Conservation (phyloP, 2,797 vertebrate genomes). For the Parauchenoglanis ngamensis region DNA sequence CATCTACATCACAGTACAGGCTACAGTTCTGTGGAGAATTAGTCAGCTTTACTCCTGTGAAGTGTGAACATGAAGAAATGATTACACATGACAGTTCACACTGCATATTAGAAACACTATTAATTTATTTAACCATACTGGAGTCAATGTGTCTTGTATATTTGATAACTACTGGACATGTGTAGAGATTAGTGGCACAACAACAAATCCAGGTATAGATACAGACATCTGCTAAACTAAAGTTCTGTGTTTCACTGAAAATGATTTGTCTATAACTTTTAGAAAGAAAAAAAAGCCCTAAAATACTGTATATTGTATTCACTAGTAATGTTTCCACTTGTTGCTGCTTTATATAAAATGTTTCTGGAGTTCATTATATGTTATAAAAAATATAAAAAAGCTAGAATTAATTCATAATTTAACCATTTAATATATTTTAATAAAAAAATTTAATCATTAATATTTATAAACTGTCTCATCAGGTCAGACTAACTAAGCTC, state of each 20-base stretch:
- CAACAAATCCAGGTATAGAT: not conserved
- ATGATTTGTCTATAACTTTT: not conserved
- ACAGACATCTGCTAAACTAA: not conserved
- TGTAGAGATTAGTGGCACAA: not conserved
- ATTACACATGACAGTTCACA: not conserved
- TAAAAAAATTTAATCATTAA: not conserved
- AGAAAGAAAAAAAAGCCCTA: too few species aligned
- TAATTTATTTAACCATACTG: not conserved
- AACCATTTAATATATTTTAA: not conserved
- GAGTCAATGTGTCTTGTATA: not conserved
- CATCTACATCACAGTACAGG: slow-evolving; percentile 48
- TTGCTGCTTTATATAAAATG: not conserved
- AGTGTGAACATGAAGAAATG: not conserved
- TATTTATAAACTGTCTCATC: not conserved
- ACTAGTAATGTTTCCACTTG: not conserved
- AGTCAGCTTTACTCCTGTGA: not conserved
- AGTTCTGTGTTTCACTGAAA: not conserved
- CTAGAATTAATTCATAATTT: not conserved
- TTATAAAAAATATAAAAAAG: not conserved
- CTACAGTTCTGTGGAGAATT: slow-evolving; percentile 50
- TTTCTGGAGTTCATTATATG: not conserved
- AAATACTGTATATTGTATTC: not conserved
- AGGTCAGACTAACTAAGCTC: not conserved
- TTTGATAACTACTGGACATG: not conserved
- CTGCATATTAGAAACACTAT: not conserved